These are phyloP conservation scores for Hyla sarda DNA, from an alignment of 2,113 vertebrate genomes.

Conservation along the genomic window DNA sequence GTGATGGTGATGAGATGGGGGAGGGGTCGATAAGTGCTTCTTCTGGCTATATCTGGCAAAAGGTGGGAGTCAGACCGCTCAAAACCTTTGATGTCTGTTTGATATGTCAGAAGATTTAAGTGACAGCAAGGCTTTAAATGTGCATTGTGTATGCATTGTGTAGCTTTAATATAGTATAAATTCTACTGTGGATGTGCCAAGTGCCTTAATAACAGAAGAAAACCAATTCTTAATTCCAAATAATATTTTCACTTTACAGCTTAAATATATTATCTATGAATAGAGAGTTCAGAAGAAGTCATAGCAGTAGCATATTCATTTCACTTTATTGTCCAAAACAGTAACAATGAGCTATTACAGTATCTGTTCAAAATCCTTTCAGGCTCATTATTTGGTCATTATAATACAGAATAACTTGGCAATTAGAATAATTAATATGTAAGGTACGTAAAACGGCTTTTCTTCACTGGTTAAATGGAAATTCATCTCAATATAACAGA, in stretches of 20 bases:
- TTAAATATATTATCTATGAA: not conserved
- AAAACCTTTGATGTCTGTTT: no score
- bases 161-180: not conserved
- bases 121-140: no score
- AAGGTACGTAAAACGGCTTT: not conserved
- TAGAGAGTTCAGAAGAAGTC: not conserved
- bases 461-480: not conserved
- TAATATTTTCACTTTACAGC: not conserved
- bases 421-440: constrained; percentile 3
- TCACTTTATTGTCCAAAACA: not conserved
- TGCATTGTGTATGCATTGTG: no score
- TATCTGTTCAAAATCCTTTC: not conserved
- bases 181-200: not conserved
- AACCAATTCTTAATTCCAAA: not conserved
- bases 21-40: no score
- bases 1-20: no score
- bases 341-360: not conserved
- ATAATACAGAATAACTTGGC: not conserved
- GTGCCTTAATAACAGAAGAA: no score
- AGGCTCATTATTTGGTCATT: not conserved
- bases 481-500: not conserved
- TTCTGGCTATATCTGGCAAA: no score
- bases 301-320: not conserved
- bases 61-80: no score
- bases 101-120: no score